phyloP scores from a whole-genome alignment of 1,140 invertebrate genomes.

The Onthophagus taurus region DNA sequence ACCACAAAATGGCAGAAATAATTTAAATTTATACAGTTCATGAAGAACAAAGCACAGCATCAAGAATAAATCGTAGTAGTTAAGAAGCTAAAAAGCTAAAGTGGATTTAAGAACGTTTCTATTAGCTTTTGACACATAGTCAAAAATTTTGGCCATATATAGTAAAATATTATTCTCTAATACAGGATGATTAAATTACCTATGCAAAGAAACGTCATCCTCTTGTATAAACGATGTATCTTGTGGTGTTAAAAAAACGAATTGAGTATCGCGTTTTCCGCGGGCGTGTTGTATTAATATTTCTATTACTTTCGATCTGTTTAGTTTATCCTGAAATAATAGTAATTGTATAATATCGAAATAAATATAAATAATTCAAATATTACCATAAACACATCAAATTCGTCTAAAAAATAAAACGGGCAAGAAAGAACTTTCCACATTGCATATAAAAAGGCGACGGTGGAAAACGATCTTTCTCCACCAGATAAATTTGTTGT shows the following conservation, averaged over 20 bases:
- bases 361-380: slow-evolving; percentile 10
- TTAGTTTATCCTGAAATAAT: slow-evolving; percentile 57
- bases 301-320: slow-evolving; percentile 58
- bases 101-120: no score
- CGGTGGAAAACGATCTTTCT: slow-evolving; percentile 89
- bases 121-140: no score
- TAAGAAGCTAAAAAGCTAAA: no score
- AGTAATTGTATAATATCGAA: slow-evolving; percentile 15
- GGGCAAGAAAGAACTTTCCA: slow-evolving; percentile 88
- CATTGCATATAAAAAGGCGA: slow-evolving; percentile 86
- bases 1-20: no score
- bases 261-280: slow-evolving; percentile 52
- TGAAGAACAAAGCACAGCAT: no score
- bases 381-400: slow-evolving; percentile 93
- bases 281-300: slow-evolving; percentile 56
- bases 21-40: no score
- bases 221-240: slow-evolving; percentile 48
- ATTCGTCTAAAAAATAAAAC: slow-evolving; percentile 95
- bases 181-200: background rate
- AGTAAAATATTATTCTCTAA: no score
- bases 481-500: slow-evolving; percentile 80
- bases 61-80: no score
- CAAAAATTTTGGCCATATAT: no score
- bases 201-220: slow-evolving; percentile 10
- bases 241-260: slow-evolving; percentile 67